A percentile compares a stretch with the other conserved stretches of the same genome.
Evolutionary conservation across 1,140 invertebrate genomes (phyloP).

Genomic region (Chionoecetes opilio): DNA sequence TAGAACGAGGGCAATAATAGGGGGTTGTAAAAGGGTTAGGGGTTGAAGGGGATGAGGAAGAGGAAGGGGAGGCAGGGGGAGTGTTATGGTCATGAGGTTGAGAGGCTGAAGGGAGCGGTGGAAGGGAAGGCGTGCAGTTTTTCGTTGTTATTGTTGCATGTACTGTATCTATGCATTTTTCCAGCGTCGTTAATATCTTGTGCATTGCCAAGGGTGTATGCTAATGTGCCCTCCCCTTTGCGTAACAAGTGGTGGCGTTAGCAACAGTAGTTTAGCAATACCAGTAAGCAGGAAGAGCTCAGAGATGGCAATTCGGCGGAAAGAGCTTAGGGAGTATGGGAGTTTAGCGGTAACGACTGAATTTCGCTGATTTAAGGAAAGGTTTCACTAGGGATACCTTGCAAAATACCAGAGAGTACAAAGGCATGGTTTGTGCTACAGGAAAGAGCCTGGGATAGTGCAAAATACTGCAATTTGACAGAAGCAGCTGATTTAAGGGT

Average conservation of each 20-base stretch:
- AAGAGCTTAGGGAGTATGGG: background rate
- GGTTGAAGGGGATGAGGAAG: slow-evolving; percentile 23
- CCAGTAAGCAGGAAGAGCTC: background rate
- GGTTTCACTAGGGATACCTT: background rate
- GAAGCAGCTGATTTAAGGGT: background rate
- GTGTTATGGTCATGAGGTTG: background rate
- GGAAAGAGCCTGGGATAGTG: background rate
- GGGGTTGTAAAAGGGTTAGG: slow-evolving; percentile 27
- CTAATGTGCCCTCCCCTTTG: background rate
- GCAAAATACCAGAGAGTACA: no score
- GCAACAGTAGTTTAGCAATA: slow-evolving; percentile 28
- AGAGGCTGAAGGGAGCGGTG: background rate
- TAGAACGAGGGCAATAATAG: slow-evolving; percentile 28
- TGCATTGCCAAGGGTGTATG: slow-evolving; percentile 25
- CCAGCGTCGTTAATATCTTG: slow-evolving; percentile 6
- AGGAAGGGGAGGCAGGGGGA: background rate
- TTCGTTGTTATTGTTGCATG: slow-evolving; percentile 7
- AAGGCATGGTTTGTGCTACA: background rate
- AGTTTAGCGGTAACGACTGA: background rate
- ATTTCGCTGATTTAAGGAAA: background rate
- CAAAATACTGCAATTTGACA: background rate
- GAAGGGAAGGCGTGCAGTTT: slow-evolving; percentile 16
- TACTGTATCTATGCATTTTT: slow-evolving; percentile 30
- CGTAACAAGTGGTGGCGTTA: background rate
- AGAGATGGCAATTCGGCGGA: background rate